These are phyloP conservation scores for Allacma fusca DNA, from an alignment of 2,888 invertebrate genomes.

Conservation along the genomic window DNA sequence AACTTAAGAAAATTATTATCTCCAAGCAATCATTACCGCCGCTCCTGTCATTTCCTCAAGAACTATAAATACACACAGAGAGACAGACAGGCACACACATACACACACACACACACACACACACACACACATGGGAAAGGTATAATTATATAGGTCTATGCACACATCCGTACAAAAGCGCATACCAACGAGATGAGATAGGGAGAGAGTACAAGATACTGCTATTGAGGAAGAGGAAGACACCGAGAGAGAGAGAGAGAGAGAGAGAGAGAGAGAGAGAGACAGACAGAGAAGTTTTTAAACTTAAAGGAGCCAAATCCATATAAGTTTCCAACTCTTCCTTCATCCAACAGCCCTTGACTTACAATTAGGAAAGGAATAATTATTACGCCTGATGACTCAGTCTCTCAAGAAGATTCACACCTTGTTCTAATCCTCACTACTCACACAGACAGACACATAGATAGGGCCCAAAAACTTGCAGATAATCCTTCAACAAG, in stretches of 20 bases:
- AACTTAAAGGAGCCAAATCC: too few relatives aligned
- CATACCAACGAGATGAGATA: too few relatives aligned
- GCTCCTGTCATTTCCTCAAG: background rate
- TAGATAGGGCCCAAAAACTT: background rate
- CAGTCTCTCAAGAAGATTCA: background rate
- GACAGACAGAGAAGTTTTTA: too few relatives aligned
- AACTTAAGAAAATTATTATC: constrained; percentile 16
- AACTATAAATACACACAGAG: background rate
- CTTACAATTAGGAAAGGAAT: constrained; percentile 16
- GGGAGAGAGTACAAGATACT: too few relatives aligned
- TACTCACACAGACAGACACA: background rate
- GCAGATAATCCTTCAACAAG: background rate
- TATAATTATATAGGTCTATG: too few relatives aligned
- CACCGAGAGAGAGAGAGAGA: too few relatives aligned
- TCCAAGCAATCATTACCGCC: background rate
- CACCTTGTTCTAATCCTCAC: constrained; percentile 2
- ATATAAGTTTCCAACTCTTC: background rate
- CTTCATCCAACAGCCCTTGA: background rate
- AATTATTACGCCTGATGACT: background rate
- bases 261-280: too few relatives aligned
- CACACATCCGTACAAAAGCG: too few relatives aligned
- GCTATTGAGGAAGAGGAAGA: too few relatives aligned
- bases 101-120: too few relatives aligned
- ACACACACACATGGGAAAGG: too few relatives aligned
- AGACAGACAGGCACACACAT: too few relatives aligned